Evolutionary conservation across 2,113 vertebrate genomes (phyloP), one percentile per base, ranked within the genome.

Genomic region (Pholis gunnellus): DNA sequence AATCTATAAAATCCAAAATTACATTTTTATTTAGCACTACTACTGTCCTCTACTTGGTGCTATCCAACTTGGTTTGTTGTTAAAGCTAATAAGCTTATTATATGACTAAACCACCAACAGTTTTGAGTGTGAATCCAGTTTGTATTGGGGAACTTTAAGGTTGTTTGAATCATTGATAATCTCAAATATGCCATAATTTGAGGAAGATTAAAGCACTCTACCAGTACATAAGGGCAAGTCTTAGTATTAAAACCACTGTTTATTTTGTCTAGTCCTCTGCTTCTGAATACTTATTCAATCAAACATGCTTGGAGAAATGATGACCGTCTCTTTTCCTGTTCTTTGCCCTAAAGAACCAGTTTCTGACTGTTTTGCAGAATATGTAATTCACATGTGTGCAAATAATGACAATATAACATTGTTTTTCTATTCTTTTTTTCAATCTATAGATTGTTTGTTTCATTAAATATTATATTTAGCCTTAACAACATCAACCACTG

Each of bases 161-260:
- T 59, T 57, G 27, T 67, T 48, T 79, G 36, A 72, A 83, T 63
- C 46, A 70, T 75, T 57, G 13, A 70, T 57, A 5, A 75, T 34
- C 18, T 52, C 4, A 60, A 18, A 54, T 34, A n/a, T 48, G 29
- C 27, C 5, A 56, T 17, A 64, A 34, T 11, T 34, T 34, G 5
- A 34, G 31, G 5, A 34, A 34, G 3, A 34, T 34, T 18, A 14
- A 46, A 36, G 50, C 7, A 54, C 52, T 54, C 50, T 56, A 50
- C 48, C 18, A 50, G 56, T 27, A 57, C 25, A 59, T 59, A 25
- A 52, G 11, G 36, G 29, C 11, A n/a, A n/a, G 25, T 68, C 42
- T 48, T 11, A 13, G 17, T 10, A 68, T 17, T 29, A 27, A 46
- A 73, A 15, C 15, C 25, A 34, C 31, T 61, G 20, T 74, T 60